Conservation (phyloP, 37 sponge, comb jelly and placozoan genomes). For the Ianthella basta region DNA sequence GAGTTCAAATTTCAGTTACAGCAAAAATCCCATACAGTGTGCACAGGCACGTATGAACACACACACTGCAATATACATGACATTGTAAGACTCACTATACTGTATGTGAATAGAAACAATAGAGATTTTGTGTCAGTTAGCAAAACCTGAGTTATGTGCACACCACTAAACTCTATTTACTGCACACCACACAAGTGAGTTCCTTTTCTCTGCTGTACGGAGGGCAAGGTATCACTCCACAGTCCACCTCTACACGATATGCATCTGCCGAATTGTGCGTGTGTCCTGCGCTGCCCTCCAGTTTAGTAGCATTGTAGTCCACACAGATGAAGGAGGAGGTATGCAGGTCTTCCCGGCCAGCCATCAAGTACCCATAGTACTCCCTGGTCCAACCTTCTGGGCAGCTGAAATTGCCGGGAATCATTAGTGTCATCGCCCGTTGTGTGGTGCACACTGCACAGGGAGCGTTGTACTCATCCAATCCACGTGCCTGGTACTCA, state of each 20-base stretch:
- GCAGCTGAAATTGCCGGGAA: not conserved
- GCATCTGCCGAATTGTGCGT: not conserved
- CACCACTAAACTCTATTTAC: not conserved
- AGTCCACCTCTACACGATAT: not conserved
- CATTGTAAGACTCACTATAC: too few species aligned
- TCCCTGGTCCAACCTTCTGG: slow-evolving; percentile 8
- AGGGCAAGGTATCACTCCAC: slow-evolving; percentile 2
- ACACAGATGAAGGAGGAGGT: slow-evolving; percentile 1
- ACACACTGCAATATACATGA: too few species aligned
- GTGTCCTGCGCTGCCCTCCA: not conserved
- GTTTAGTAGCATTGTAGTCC: not conserved
- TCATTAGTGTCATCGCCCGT: not conserved
- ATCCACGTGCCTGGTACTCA: not conserved
- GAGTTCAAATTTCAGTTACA: too few species aligned
- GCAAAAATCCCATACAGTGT: too few species aligned
- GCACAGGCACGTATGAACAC: too few species aligned
- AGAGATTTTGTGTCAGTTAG: too few species aligned
- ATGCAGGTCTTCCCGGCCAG: not conserved
- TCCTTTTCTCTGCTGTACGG: slow-evolving; percentile 23
- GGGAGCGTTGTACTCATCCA: slow-evolving; percentile 9
- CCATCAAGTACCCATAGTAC: slow-evolving; percentile 23
- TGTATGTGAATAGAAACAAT: too few species aligned
- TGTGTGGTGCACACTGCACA: not conserved
- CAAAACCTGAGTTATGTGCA: too few species aligned
- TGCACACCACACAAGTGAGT: slow-evolving; percentile 1